Evolutionary conservation across 1,140 invertebrate species (phyloP).

Genomic region (Drosophila teissieri): DNA sequence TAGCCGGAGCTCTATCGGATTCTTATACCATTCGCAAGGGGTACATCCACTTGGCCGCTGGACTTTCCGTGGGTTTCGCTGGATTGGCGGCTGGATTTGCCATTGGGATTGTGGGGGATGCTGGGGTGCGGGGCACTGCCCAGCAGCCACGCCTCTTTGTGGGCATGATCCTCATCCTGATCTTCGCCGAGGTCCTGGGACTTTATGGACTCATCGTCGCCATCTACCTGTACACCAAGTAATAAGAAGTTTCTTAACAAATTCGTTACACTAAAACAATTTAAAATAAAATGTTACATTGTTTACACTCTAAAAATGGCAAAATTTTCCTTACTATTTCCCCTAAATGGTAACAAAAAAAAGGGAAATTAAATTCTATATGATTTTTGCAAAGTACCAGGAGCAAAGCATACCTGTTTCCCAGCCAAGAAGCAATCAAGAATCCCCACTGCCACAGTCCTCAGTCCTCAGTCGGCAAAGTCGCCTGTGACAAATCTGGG

Average conservation of each 20-base stretch:
- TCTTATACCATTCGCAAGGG: conserved; percentile 89
- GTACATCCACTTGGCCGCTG: conserved; percentile 95
- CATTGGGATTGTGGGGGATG: conserved; percentile 96
- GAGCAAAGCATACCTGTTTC: conserved; percentile 2
- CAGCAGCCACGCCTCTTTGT: conserved; percentile 97
- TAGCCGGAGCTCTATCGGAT: conserved; percentile 88
- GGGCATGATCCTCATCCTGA: conserved; percentile 98
- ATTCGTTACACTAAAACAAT: background rate
- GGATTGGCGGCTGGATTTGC: conserved; percentile 96
- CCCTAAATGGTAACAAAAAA: no score
- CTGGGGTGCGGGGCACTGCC: conserved; percentile 95
- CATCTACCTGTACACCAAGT: conserved; percentile 94
- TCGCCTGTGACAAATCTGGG: conserved; percentile 67
- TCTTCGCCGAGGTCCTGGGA: conserved; percentile 98
- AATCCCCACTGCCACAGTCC: conserved; percentile 9
- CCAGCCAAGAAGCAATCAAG: conserved; percentile 15
- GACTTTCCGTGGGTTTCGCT: conserved; percentile 94
- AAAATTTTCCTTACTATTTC: no score
- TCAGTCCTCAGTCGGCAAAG: conserved; percentile 18
- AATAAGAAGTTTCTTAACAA: background rate
- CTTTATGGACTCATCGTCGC: conserved; percentile 97
- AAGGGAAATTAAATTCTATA: background rate
- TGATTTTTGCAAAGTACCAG: background rate
- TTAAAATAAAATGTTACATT: no score
- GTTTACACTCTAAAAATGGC: no score